Percentiles rank a stretch among this genome's conserved stretches.
Conservation (phyloP, 2,888 invertebrate species). For the Eledona agricola region DNA sequence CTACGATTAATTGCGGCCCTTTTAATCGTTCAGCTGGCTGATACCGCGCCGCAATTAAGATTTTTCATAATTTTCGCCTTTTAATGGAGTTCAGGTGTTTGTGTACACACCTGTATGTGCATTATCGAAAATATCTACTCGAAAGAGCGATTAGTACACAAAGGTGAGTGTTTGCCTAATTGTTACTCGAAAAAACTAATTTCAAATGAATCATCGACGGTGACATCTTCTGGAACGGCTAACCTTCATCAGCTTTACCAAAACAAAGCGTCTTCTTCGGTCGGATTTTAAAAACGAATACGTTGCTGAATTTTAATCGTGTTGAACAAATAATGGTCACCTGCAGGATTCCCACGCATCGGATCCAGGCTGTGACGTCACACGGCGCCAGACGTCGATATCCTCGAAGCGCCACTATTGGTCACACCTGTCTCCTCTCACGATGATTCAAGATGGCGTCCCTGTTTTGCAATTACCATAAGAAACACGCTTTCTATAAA, state of each 20-base stretch:
- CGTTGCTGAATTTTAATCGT: conserved; percentile 14
- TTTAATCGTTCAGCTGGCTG: too few relatives aligned
- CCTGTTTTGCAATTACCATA: conserved; percentile 9
- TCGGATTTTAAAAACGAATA: too few relatives aligned
- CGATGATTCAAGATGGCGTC: conserved; percentile 38
- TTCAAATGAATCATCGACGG: too few relatives aligned
- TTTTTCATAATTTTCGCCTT: too few relatives aligned
- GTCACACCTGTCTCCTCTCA: conserved; percentile 42
- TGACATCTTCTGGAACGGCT: too few relatives aligned
- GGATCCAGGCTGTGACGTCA: conserved; percentile 36
- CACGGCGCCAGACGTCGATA: conserved; percentile 40
- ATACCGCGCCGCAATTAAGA: too few relatives aligned
- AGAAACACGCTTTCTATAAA: conserved; percentile 15
- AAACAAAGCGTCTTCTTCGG: too few relatives aligned
- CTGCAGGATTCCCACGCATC: conserved; percentile 37
- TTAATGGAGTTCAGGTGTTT: conserved; percentile 29
- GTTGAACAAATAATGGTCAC: conserved; percentile 30
- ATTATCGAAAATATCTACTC: conserved; percentile 23
- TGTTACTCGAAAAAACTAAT: too few relatives aligned
- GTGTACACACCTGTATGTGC: conserved; percentile 33
- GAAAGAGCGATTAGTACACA: conserved; percentile 20
- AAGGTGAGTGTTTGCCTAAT: conserved; percentile 10
- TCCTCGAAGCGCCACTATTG: conserved; percentile 37
- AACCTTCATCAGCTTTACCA: too few relatives aligned
- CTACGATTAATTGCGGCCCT: too few relatives aligned